Evolutionary conservation across 2,797 vertebrate genomes (phyloP), one percentile per base, ranked within the genome.

Genomic region (Amblyraja radiata): DNA sequence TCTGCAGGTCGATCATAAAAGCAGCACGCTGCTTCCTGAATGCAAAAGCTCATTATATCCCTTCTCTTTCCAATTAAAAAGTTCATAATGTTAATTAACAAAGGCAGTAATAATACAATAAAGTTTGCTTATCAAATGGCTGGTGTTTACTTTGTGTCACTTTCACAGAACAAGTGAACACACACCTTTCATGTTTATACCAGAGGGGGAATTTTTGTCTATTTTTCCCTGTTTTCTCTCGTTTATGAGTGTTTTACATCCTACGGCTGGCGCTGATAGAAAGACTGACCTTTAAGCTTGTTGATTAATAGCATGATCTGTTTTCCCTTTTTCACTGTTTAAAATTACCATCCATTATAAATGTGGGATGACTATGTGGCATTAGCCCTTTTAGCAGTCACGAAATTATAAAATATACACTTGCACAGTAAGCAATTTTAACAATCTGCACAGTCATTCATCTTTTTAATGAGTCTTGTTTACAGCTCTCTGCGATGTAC

Each of bases 391-490:
- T 97, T 96, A 95, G 96, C 96, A 95, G 95, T 96, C 96, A 96
- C 96, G 96, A 97, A 97, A 97, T 97, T 97, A 96, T 96, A 97
- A 96, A 97, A 96, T 95, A 96, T 95, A 96, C 95, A 96, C 95
- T 97, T 97, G 97, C 97, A 94, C 95, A 97, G 96, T 97, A 97
- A 97, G 97, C 97, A 97, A 96, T 97, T 97, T 97, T 97, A 95
- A 93, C 96, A 95, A 95, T 96, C 96, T 94, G 95, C 95, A 94
- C 94, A 95, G 95, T 96, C 97, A 97, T 97, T 97, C 96, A 97
- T 97, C 97, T 97, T 97, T 96, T 97, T 97, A 97, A 97, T 97
- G 97, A 97, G 97, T 96, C 97, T 97, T 97, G 97, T 97, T 97
- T 97, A 97, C 97, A 97, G 97, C 97, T 96, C 94, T 94, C 96